Percentiles rank a stretch among this genome's conserved stretches.
Evolutionary conservation across 1,140 invertebrate species (phyloP).

Genomic region (Heliconius nattereri): DNA sequence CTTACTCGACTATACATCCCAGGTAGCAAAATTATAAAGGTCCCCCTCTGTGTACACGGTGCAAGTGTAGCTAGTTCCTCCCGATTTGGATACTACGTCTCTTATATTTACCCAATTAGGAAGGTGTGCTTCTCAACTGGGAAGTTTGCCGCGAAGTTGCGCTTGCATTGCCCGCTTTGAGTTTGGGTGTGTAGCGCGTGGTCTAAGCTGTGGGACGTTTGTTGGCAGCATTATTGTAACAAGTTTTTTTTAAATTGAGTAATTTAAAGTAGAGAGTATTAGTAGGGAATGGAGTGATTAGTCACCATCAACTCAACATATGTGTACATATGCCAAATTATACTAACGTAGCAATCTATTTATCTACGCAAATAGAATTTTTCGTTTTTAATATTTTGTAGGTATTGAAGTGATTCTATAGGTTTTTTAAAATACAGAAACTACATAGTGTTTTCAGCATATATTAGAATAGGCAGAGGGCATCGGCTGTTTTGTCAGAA

Average conservation of each 20-base stretch:
- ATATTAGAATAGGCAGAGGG: too few relatives aligned
- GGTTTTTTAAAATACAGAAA: too few relatives aligned
- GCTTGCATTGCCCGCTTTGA: conserved; percentile 56
- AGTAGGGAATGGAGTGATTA: too few relatives aligned
- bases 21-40: conserved; percentile 11
- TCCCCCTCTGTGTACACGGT: neutral
- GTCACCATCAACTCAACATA: too few relatives aligned
- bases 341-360: too few relatives aligned
- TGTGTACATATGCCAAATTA: too few relatives aligned
- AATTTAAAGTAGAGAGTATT: too few relatives aligned
- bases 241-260: neutral
- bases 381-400: too few relatives aligned
- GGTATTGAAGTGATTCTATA: too few relatives aligned
- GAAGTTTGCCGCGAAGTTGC: conserved; percentile 59
- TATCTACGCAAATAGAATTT: too few relatives aligned
- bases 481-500: too few relatives aligned
- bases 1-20: neutral
- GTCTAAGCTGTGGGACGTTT: conserved; percentile 24
- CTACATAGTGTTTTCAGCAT: too few relatives aligned
- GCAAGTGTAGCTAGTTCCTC: conserved; percentile 5
- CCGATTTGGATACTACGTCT: conserved; percentile 48
- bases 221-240: neutral
- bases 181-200: conserved; percentile 41
- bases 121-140: conserved; percentile 59
- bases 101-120: conserved; percentile 65